A percentile compares a stretch with the other conserved stretches of the same genome.
phyloP scores from a whole-genome alignment of 37 sponge, comb jelly and placozoan genomes.

The Tethya wilhelma region DNA sequence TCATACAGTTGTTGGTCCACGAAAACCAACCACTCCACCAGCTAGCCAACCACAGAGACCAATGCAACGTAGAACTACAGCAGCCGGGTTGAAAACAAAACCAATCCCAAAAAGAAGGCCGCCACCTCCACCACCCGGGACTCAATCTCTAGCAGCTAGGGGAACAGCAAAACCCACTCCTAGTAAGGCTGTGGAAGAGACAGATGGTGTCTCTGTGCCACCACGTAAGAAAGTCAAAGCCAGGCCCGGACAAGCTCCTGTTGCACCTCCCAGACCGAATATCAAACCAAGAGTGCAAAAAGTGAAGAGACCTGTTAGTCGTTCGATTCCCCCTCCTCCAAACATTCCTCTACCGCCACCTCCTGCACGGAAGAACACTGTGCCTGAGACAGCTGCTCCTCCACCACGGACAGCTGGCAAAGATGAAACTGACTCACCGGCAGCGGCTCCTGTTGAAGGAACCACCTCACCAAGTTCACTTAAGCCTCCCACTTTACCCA shows the following conservation, averaged over 20 bases:
- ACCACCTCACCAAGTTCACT: constrained; percentile 6
- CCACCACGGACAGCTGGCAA: background rate
- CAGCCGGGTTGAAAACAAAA: background rate
- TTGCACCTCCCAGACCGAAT: constrained; percentile 21
- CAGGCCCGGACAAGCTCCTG: background rate
- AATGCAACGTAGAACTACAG: no score
- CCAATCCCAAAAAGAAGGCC: background rate
- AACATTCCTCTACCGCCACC: constrained; percentile 68
- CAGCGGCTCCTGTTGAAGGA: background rate
- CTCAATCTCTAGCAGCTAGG: background rate
- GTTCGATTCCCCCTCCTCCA: constrained; percentile 58
- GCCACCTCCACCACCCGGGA: background rate
- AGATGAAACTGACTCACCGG: constrained; percentile 3
- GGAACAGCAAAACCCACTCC: background rate
- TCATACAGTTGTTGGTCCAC: no score
- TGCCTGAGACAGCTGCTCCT: background rate
- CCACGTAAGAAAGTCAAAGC: background rate
- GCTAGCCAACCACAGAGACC: background rate
- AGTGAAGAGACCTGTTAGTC: constrained; percentile 53
- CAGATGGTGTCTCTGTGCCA: background rate
- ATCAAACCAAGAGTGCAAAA: constrained; percentile 29
- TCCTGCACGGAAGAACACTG: constrained; percentile 11
- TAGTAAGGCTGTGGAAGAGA: background rate
- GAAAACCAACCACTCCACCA: background rate
- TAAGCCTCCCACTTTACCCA: constrained; percentile 15